Percentiles rank a stretch among this genome's conserved stretches.
Conservation (phyloP, 2,797 vertebrate species). For the Sebastes matsubarae region DNA sequence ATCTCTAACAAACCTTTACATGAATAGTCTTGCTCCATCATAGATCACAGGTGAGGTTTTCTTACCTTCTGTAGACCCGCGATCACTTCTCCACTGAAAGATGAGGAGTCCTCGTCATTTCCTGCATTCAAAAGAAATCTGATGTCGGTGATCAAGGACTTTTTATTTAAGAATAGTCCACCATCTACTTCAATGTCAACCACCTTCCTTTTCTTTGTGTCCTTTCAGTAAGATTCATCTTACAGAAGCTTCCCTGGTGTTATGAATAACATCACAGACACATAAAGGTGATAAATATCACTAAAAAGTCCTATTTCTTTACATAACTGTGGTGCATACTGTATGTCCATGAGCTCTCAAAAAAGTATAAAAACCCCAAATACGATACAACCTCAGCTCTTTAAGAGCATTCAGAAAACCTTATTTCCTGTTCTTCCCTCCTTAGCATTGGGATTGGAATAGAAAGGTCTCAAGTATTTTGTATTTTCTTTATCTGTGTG, state of each 20-base stretch:
- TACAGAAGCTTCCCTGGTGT: neutral
- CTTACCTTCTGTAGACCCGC: neutral
- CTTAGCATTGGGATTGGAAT: neutral
- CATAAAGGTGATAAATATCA: neutral
- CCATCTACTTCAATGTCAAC: neutral
- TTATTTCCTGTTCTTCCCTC: neutral
- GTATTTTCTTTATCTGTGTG: neutral
- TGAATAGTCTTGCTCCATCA: neutral
- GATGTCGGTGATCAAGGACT: slow-evolving; percentile 15
- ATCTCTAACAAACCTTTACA: neutral
- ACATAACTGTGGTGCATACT: neutral
- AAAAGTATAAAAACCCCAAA: neutral
- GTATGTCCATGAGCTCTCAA: neutral
- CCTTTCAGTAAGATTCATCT: neutral
- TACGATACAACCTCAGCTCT: neutral
- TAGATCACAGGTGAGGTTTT: neutral
- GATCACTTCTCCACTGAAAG: neutral
- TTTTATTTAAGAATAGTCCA: neutral
- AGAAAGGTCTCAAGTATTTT: neutral
- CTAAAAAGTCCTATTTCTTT: neutral
- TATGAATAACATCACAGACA: neutral
- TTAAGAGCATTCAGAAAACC: neutral
- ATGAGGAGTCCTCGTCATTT: neutral
- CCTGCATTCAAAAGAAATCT: slow-evolving; percentile 9
- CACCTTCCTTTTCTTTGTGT: neutral